Conservation (phyloP, 2,797 vertebrate genomes). For the Girardinus metallicus region DNA sequence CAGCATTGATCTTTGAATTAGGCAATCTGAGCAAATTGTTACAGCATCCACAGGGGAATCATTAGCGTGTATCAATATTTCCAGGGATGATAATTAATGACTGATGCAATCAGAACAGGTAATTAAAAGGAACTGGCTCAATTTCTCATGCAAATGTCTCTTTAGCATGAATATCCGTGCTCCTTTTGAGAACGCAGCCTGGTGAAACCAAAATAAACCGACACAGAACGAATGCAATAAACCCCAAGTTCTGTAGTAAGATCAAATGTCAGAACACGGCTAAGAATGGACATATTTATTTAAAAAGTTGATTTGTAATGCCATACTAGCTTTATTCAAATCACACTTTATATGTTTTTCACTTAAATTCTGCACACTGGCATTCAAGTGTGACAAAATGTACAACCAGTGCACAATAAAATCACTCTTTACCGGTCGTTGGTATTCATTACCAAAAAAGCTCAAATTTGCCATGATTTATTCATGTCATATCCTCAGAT, state of each 20-base stretch:
- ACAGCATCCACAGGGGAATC: background rate
- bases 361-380: background rate
- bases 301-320: background rate
- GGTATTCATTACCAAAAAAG: background rate
- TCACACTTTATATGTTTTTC: background rate
- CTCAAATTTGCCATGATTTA: background rate
- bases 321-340: background rate
- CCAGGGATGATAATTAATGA: background rate
- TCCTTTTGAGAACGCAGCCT: background rate
- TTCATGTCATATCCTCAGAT: background rate
- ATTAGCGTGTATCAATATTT: constrained; percentile 4
- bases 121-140: background rate
- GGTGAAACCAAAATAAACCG: too few species aligned
- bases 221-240: background rate
- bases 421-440: background rate
- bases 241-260: background rate
- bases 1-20: background rate
- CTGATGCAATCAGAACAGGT: constrained; percentile 3
- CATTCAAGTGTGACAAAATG: background rate
- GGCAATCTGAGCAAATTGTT: constrained; percentile 11
- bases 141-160: background rate
- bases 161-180: background rate
- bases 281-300: too few species aligned
- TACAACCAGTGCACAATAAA: background rate
- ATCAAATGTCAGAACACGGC: background rate